These are phyloP conservation scores for Saimiri boliviensis DNA, from an alignment of 2,113 vertebrate genomes.

Conservation along the genomic window DNA sequence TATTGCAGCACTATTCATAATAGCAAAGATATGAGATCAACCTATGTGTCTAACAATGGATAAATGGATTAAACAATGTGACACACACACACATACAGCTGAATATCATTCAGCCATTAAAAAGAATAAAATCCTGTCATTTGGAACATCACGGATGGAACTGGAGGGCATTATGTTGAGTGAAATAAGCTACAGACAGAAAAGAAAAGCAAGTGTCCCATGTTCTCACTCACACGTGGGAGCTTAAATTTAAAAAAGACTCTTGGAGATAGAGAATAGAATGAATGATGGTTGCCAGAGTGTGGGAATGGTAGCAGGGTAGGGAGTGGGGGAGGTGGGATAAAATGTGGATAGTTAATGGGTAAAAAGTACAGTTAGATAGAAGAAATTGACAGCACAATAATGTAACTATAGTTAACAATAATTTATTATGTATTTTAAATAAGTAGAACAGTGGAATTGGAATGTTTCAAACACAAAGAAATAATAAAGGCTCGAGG, in stretches of 20 bases:
- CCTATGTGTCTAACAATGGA: background rate
- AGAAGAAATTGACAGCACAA: background rate
- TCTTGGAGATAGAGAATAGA: background rate
- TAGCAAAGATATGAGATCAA: background rate
- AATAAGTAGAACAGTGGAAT: background rate
- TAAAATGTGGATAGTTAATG: background rate
- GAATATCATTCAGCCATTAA: background rate
- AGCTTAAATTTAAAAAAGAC: background rate
- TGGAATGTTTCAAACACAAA: background rate
- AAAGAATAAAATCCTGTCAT: background rate
- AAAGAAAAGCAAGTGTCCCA: background rate
- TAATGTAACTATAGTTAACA: background rate
- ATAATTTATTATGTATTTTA: background rate
- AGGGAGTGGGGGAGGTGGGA: background rate
- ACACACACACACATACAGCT: background rate
- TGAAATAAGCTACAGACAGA: background rate
- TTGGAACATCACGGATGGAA: background rate
- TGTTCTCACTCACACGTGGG: background rate
- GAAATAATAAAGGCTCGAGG: background rate
- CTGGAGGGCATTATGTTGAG: background rate
- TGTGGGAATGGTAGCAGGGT: background rate
- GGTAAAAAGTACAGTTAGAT: background rate
- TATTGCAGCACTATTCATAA: background rate
- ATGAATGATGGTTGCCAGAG: background rate
- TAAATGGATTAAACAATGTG: background rate